These are phyloP conservation scores for Fistularia commersonii DNA, from an alignment of 2,797 vertebrate genomes.

Conservation along the genomic window DNA sequence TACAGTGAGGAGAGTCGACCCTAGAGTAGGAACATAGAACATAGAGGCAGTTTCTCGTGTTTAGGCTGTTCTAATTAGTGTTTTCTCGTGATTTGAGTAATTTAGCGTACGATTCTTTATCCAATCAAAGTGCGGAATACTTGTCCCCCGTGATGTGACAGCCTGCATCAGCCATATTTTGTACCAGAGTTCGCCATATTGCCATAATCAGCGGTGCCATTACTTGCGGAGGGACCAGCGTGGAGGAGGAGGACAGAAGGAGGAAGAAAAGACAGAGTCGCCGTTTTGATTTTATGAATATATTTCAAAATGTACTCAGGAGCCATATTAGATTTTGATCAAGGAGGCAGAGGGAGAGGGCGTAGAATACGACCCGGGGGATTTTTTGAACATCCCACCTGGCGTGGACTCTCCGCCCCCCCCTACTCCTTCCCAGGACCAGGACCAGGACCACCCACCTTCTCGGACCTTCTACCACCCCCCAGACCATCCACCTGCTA, in stretches of 20 bases:
- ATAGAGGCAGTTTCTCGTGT: constrained; percentile 54
- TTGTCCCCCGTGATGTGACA: constrained; percentile 64
- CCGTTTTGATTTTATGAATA: constrained; percentile 48
- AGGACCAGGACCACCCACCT: no score
- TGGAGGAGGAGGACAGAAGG: constrained; percentile 12
- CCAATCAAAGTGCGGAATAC: constrained; percentile 45
- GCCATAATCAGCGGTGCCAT: constrained; percentile 75
- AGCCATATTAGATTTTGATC: constrained; percentile 80
- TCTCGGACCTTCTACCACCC: no score
- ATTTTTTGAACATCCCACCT: no score
- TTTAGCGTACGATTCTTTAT: constrained; percentile 57
- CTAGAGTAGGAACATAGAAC: constrained; percentile 49
- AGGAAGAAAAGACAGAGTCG: constrained; percentile 37
- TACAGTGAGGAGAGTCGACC: constrained; percentile 46
- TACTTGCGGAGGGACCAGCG: constrained; percentile 57
- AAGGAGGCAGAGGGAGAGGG: constrained; percentile 26
- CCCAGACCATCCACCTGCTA: constrained; percentile 39
- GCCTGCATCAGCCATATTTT: constrained; percentile 79
- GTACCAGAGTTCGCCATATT: constrained; percentile 74
- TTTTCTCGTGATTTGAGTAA: constrained; percentile 63
- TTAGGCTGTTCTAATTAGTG: constrained; percentile 61
- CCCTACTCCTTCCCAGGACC: no score
- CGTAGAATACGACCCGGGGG: no score
- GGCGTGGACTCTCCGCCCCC: no score
- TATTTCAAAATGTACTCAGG: constrained; percentile 74